These are phyloP conservation scores for Meleagris gallopavo DNA, from an alignment of 2,113 vertebrate genomes.

Conservation along the genomic window DNA sequence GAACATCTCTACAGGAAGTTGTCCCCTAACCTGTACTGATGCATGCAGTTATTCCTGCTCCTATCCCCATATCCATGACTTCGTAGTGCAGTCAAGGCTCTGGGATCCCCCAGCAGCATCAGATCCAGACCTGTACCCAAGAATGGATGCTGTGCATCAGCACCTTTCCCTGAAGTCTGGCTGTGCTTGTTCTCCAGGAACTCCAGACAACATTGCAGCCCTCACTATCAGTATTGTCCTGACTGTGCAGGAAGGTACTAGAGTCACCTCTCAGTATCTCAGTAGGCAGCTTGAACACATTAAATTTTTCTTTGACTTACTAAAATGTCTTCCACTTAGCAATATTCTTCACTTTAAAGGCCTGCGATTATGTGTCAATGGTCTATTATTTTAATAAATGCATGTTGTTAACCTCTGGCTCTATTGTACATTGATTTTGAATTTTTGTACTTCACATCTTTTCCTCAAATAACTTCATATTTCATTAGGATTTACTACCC, in stretches of 20 bases:
- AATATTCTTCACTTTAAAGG: background rate
- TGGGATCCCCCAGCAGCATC: rapidly evolving
- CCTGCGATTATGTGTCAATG: background rate
- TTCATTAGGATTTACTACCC: background rate
- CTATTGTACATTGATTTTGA: background rate
- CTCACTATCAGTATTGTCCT: background rate
- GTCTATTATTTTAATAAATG: background rate
- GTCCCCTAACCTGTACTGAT: no score
- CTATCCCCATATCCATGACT: rapidly evolving
- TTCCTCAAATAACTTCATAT: background rate
- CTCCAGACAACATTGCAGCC: rapidly evolving
- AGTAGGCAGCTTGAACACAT: no score
- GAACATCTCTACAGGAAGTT: no score
- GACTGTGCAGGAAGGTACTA: rapidly evolving
- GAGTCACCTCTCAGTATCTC: background rate
- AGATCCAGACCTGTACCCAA: no score
- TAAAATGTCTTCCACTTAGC: background rate
- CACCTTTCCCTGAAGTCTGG: background rate
- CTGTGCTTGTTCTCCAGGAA: rapidly evolving
- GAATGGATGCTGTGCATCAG: background rate
- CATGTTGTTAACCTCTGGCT: background rate
- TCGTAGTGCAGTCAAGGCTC: rapidly evolving
- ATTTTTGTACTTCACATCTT: background rate
- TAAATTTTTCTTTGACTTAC: background rate
- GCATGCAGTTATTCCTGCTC: background rate